Evolutionary conservation across 2,113 vertebrate species (phyloP).

Genomic region (Morone chrysops): DNA sequence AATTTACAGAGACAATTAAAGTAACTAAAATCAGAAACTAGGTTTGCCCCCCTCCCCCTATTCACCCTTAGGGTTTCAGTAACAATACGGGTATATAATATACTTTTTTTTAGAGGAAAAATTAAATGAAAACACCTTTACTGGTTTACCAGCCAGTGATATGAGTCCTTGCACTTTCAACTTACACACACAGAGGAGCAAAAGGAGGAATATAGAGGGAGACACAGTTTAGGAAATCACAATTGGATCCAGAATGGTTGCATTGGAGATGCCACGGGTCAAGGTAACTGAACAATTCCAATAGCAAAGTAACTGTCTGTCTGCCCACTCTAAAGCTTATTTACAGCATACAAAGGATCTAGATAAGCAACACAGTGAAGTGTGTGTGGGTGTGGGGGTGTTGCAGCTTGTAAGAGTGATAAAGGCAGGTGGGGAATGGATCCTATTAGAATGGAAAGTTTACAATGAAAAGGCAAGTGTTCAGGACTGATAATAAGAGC

Average conservation of each 20-base stretch:
- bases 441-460: constrained; percentile 45
- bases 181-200: constrained; percentile 16
- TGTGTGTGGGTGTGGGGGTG: constrained; percentile 15
- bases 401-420: constrained; percentile 20
- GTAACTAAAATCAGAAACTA: constrained; percentile 55
- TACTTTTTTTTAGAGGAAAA: background rate
- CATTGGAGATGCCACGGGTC: constrained; percentile 47
- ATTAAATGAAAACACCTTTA: constrained; percentile 32
- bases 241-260: constrained; percentile 42
- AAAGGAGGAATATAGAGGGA: constrained; percentile 4
- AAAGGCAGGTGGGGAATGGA: constrained; percentile 1
- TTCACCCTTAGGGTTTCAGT: constrained; percentile 8
- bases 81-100: background rate
- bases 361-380: constrained; percentile 58
- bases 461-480: constrained; percentile 55
- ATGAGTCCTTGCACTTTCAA: constrained; percentile 14
- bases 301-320: constrained; percentile 31
- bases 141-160: constrained; percentile 23
- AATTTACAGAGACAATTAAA: constrained; percentile 76
- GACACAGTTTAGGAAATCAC: constrained; percentile 48
- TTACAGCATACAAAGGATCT: constrained; percentile 61
- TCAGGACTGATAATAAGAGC: constrained; percentile 51
- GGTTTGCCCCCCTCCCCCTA: background rate
- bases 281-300: constrained; percentile 58
- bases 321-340: constrained; percentile 47